phyloP scores from a whole-genome alignment of 2,888 invertebrate species.

The Nebria salina region DNA sequence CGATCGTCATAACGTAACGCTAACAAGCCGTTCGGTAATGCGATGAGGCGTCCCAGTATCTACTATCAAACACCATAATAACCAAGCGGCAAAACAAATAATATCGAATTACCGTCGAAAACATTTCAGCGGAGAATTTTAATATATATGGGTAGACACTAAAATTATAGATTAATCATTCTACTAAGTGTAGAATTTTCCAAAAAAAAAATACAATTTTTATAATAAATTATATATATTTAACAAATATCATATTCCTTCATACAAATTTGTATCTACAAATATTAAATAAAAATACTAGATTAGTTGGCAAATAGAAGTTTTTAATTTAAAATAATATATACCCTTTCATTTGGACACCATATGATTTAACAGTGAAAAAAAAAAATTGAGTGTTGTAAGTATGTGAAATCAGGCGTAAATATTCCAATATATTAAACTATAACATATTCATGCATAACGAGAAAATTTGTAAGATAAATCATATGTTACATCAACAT shows the following conservation, averaged over 20 bases:
- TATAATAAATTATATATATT: too few species aligned
- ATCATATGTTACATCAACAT: constrained; percentile 1
- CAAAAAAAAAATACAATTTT: too few species aligned
- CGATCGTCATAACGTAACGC: constrained; percentile 38
- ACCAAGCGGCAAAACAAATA: neutral
- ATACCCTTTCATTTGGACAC: neutral
- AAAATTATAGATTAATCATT: too few species aligned
- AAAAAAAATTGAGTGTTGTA: neutral
- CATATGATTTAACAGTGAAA: neutral
- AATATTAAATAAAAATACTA: too few species aligned
- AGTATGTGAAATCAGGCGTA: constrained; percentile 1
- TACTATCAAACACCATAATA: constrained; percentile 3
- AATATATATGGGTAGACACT: too few species aligned
- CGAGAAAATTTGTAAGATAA: neutral
- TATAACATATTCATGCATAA: constrained; percentile 1
- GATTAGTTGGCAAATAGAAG: too few species aligned
- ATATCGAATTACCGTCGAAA: neutral
- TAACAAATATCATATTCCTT: too few species aligned
- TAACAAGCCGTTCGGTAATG: constrained; percentile 37
- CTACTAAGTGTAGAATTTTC: too few species aligned
- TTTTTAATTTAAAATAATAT: neutral
- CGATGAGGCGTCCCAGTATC: constrained; percentile 26
- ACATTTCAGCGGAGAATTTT: too few species aligned
- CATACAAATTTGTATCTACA: too few species aligned
- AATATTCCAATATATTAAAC: neutral